Evolutionary conservation across 1,140 invertebrate genomes (phyloP).

Genomic region (Semibalanus balanoides): DNA sequence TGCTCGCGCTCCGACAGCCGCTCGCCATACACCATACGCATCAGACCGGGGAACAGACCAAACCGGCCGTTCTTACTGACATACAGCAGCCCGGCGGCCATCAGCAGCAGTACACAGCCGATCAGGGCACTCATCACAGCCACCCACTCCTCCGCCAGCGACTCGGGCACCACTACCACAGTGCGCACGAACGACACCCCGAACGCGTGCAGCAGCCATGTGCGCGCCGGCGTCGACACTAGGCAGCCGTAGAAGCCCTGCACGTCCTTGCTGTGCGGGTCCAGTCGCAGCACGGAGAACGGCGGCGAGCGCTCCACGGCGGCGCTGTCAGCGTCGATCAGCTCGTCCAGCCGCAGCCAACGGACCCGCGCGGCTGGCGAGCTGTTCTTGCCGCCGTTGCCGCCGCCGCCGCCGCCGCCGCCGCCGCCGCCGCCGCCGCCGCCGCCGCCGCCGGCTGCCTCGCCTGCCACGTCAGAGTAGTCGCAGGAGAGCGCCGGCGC

Average conservation of each 20-base stretch:
- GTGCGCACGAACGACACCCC: not conserved
- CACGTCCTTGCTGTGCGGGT: not conserved
- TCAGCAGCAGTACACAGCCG: not conserved
- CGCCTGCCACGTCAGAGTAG: not conserved
- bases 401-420: not conserved
- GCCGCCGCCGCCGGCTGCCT: not conserved
- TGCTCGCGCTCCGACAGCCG: not conserved
- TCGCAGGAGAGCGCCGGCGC: not conserved
- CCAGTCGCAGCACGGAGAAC: not conserved
- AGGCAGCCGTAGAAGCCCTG: slow-evolving; percentile 1
- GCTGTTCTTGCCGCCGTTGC: not conserved
- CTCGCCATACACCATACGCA: not conserved
- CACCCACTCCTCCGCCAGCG: not conserved
- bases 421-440: not conserved
- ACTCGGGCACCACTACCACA: not conserved
- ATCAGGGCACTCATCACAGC: not conserved
- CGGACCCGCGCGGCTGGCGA: not conserved
- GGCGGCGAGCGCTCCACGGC: not conserved
- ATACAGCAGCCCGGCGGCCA: not conserved
- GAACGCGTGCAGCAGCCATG: not conserved
- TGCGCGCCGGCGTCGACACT: not conserved
- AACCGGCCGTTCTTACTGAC: not conserved
- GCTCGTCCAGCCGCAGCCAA: not conserved
- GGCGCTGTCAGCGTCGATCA: not conserved
- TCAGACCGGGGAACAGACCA: not conserved